These are phyloP conservation scores for Dryomyza anilis DNA, from an alignment of 2,888 invertebrate genomes.

Conservation along the genomic window DNA sequence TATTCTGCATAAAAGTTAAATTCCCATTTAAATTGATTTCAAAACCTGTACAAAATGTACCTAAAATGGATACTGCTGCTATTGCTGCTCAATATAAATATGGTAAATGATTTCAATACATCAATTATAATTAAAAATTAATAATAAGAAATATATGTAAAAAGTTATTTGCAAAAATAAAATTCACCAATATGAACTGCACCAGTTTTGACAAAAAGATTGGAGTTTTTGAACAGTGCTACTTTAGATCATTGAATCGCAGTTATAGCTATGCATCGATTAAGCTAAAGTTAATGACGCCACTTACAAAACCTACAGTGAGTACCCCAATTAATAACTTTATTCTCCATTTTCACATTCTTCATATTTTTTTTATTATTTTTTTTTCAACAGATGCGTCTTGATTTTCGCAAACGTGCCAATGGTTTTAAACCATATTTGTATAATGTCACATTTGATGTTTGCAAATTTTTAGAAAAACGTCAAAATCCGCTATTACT, in stretches of 20 bases:
- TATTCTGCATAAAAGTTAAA: no score
- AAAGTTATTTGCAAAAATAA: not conserved
- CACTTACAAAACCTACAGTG: no score
- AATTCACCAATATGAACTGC: not conserved
- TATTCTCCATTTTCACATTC: not conserved
- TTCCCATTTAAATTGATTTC: no score
- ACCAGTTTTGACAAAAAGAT: not conserved
- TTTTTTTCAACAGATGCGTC: not conserved
- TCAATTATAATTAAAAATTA: no score
- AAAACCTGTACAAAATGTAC: no score
- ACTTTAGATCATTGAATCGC: not conserved
- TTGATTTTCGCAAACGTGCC: not conserved
- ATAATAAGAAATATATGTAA: no score
- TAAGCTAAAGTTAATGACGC: not conserved
- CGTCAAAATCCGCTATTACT: slow-evolving; percentile 7
- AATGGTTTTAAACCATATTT: slow-evolving; percentile 21
- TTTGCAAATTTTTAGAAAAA: not conserved
- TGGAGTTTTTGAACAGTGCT: not conserved
- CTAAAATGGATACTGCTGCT: no score
- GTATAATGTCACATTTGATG: not conserved
- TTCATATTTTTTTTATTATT: no score
- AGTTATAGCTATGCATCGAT: not conserved
- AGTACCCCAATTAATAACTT: not conserved
- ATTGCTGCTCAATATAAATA: no score
- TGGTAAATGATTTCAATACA: no score